Evolutionary conservation across 2,888 invertebrate genomes (phyloP).

Genomic region (Ichneumon xanthorius): DNA sequence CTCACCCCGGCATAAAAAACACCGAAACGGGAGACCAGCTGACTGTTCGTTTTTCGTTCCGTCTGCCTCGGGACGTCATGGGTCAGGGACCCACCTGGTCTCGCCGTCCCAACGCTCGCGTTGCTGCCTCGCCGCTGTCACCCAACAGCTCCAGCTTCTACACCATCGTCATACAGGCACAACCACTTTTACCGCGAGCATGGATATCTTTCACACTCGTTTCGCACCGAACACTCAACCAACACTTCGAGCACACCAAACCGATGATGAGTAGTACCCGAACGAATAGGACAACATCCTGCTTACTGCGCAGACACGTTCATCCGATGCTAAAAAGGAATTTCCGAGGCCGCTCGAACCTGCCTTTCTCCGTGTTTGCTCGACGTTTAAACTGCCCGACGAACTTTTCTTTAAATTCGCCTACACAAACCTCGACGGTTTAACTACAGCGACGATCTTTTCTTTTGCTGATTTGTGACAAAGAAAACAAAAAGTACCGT

Average conservation of each 20-base stretch:
- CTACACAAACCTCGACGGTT: neutral
- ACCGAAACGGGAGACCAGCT: constrained; percentile 54
- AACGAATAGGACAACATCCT: constrained; percentile 3
- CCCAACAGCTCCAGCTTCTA: constrained; percentile 44
- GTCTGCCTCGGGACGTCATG: constrained; percentile 46
- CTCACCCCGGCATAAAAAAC: neutral
- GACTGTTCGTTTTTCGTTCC: constrained; percentile 44
- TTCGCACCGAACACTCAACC: neutral
- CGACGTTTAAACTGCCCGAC: constrained; percentile 14
- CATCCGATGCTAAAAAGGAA: constrained; percentile 20
- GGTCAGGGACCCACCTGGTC: constrained; percentile 76
- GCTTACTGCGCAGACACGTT: neutral
- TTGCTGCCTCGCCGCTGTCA: constrained; percentile 69
- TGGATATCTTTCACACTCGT: neutral
- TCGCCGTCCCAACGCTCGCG: constrained; percentile 36
- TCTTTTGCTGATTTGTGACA: neutral
- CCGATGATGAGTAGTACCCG: neutral
- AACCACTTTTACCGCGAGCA: neutral
- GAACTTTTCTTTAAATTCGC: neutral
- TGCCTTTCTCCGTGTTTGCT: constrained; percentile 21
- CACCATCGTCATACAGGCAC: neutral
- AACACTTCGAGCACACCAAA: neutral
- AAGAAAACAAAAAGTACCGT: too few relatives aligned
- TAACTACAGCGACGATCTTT: neutral
- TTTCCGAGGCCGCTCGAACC: constrained; percentile 36